These are phyloP conservation scores for Clepsis dumicolana DNA, from an alignment of 2,888 invertebrate genomes.

Conservation along the genomic window DNA sequence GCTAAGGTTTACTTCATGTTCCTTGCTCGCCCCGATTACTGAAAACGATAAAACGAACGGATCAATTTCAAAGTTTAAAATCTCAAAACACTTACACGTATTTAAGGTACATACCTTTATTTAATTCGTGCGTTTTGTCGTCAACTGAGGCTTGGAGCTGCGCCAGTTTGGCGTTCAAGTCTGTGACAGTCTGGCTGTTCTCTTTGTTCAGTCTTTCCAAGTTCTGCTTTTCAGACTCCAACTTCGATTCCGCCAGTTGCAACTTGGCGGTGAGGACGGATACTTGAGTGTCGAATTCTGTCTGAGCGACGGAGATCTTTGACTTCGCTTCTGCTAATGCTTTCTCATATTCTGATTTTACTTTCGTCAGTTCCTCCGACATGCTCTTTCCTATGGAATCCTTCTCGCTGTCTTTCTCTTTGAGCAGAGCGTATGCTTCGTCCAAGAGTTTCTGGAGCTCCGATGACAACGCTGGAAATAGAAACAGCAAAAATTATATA, in stretches of 20 bases:
- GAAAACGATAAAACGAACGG: conserved; percentile 51
- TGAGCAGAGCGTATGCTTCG: conserved; percentile 81
- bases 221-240: conserved; percentile 78
- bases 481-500: conserved; percentile 19
- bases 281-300: conserved; percentile 87
- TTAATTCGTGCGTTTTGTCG: conserved; percentile 82
- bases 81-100: conserved; percentile 41
- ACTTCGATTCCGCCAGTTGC: conserved; percentile 82
- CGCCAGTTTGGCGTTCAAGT: conserved; percentile 76
- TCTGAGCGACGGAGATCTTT: conserved; percentile 89
- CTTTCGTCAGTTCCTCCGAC: conserved; percentile 77
- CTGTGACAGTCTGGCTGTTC: conserved; percentile 78
- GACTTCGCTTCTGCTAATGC: conserved; percentile 83
- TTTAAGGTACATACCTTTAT: conserved; percentile 71
- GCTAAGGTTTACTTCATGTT: conserved; percentile 80
- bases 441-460: conserved; percentile 82
- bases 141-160: conserved; percentile 82
- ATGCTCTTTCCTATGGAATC: conserved; percentile 82
- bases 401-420: conserved; percentile 83
- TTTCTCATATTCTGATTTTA: conserved; percentile 83
- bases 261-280: conserved; percentile 83
- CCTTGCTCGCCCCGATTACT: conserved; percentile 79
- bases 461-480: conserved; percentile 76
- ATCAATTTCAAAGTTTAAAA: conserved; percentile 16
- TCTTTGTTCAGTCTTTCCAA: conserved; percentile 79